Percentiles rank a stretch among this genome's conserved stretches.
phyloP scores from a whole-genome alignment of 2,888 invertebrate genomes.

The Chymomyza procnemis region DNA sequence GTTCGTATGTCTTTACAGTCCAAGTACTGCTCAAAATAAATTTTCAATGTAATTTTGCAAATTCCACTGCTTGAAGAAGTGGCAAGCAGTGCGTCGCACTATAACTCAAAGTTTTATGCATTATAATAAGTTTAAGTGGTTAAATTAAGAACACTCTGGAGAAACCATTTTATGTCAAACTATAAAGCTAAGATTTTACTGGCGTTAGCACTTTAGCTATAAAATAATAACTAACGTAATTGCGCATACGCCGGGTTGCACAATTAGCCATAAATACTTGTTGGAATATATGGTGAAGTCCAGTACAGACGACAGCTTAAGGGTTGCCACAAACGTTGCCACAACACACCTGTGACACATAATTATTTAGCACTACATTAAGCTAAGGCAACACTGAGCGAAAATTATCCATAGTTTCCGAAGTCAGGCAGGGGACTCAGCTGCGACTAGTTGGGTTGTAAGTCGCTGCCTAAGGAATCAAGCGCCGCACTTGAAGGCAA shows the following conservation, averaged over 20 bases:
- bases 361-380: not conserved
- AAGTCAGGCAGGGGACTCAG: too few relatives aligned
- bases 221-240: conserved; percentile 24
- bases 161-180: conserved; percentile 2
- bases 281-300: not conserved
- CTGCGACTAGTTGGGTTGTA: too few relatives aligned
- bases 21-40: too few relatives aligned
- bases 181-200: conserved; percentile 27
- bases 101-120: too few relatives aligned
- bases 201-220: not conserved
- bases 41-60: too few relatives aligned
- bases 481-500: too few relatives aligned
- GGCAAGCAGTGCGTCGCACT: too few relatives aligned
- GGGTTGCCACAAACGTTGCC: not conserved
- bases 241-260: conserved; percentile 17
- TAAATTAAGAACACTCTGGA: not conserved
- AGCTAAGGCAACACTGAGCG: not conserved
- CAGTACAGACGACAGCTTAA: conserved; percentile 27
- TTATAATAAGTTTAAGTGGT: too few relatives aligned
- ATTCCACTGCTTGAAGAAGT: too few relatives aligned
- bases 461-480: too few relatives aligned
- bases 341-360: conserved; percentile 24
- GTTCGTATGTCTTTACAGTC: too few relatives aligned
- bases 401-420: not conserved
- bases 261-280: not conserved